Conservation (phyloP, 2,113 vertebrate species). For the Phyllostomus discolor region DNA sequence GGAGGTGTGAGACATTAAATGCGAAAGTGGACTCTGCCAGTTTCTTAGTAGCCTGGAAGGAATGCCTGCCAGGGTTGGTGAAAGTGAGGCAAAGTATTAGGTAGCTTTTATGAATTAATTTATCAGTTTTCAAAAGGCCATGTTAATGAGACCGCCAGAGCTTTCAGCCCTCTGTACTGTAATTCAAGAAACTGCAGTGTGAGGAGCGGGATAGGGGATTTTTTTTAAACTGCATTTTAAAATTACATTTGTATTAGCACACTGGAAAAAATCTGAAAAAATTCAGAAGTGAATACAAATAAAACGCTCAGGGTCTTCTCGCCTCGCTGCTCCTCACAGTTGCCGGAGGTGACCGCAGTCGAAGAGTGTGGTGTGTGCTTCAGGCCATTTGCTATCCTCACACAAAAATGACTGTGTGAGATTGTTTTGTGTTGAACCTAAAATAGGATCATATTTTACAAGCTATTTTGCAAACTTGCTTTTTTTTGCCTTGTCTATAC, state of each 20-base stretch:
- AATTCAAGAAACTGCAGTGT: neutral
- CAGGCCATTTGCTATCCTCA: neutral
- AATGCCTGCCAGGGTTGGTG: neutral
- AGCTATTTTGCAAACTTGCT: neutral
- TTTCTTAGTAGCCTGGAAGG: neutral
- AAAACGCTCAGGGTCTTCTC: neutral
- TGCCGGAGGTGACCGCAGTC: neutral
- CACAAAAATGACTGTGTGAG: neutral
- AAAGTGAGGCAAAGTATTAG: neutral
- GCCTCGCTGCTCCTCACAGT: neutral
- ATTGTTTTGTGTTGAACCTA: neutral
- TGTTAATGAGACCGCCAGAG: neutral
- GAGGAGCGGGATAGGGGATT: neutral
- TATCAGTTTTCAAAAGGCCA: neutral
- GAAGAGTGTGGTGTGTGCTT: neutral
- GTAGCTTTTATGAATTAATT: slow-evolving; percentile 24
- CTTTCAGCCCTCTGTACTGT: neutral
- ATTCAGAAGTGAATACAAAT: neutral
- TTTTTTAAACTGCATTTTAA: neutral
- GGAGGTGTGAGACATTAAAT: neutral
- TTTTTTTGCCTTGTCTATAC: neutral
- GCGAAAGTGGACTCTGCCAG: neutral
- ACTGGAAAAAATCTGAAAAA: neutral
- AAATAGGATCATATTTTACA: neutral
- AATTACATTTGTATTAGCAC: neutral